phyloP scores from a whole-genome alignment of 2,888 invertebrate species.

The Acrobasis repandana region DNA sequence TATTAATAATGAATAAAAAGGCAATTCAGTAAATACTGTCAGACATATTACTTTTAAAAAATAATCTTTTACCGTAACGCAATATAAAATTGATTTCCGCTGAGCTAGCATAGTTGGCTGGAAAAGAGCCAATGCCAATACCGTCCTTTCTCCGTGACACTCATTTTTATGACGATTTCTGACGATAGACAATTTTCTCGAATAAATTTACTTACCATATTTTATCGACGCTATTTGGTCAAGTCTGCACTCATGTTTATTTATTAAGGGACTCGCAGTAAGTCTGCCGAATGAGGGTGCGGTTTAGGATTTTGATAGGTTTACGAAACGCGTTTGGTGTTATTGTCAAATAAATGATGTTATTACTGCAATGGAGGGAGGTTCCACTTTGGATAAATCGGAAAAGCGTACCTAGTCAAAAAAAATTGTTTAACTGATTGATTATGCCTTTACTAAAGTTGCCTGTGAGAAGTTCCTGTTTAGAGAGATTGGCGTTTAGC shows the following conservation, averaged over 20 bases:
- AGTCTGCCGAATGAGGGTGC: conserved; percentile 33
- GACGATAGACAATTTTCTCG: conserved; percentile 49
- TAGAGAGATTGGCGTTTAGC: no score
- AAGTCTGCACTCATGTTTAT: conserved; percentile 60
- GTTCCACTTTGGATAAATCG: no score
- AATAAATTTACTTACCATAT: conserved; percentile 61
- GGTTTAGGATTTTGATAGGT: conserved; percentile 34
- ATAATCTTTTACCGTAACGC: conserved; percentile 30
- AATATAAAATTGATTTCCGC: conserved; percentile 52
- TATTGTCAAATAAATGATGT: conserved; percentile 11
- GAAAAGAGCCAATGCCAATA: conserved; percentile 43
- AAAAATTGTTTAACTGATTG: no score
- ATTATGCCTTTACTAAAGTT: no score
- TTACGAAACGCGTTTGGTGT: conserved; percentile 26
- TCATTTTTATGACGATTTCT: conserved; percentile 45
- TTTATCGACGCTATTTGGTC: conserved; percentile 54
- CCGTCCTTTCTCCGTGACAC: conserved; percentile 42
- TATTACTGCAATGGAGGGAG: background rate
- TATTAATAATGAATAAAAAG: no score
- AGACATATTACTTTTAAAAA: background rate
- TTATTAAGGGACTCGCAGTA: conserved; percentile 52
- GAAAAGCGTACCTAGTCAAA: no score
- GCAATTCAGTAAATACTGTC: no score
- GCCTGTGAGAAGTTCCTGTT: no score
- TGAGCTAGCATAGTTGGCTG: conserved; percentile 39